A percentile compares a stretch with the other conserved stretches of the same genome.
Conservation (phyloP, 2,888 invertebrate genomes). For the Aethes cnicana region DNA sequence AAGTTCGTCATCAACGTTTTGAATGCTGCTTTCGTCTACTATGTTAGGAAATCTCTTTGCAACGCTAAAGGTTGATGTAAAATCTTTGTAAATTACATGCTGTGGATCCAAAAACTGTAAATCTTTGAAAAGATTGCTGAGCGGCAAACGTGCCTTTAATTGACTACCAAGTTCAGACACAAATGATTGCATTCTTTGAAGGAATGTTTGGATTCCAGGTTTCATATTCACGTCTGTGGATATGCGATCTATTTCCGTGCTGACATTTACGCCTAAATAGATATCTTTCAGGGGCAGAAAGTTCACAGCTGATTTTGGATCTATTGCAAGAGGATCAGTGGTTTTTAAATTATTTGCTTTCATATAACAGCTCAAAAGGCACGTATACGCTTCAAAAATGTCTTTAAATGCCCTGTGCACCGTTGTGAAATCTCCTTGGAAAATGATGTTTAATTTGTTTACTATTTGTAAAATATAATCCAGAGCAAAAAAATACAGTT, state of each 20-base stretch:
- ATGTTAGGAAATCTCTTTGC: conserved; percentile 17
- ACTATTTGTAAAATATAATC: conserved; percentile 22
- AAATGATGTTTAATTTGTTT: conserved; percentile 29
- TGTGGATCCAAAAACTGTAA: conserved; percentile 31
- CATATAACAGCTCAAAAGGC: conserved; percentile 31
- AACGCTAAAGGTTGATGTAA: conserved; percentile 14
- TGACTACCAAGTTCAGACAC: conserved; percentile 22
- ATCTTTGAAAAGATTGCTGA: conserved; percentile 25
- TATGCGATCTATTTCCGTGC: conserved; percentile 11
- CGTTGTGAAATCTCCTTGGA: conserved; percentile 23
- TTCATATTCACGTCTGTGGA: not conserved
- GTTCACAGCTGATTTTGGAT: conserved; percentile 25
- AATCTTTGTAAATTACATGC: conserved; percentile 30
- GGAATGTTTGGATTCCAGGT: conserved; percentile 21
- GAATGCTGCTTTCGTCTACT: conserved; percentile 19
- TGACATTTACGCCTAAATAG: conserved; percentile 10
- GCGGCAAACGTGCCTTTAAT: conserved; percentile 28
- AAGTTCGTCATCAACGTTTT: conserved; percentile 29
- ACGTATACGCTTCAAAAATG: conserved; percentile 15
- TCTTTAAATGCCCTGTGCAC: conserved; percentile 9
- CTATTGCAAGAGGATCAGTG: conserved; percentile 20
- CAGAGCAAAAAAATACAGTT: conserved; percentile 6
- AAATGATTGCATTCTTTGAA: conserved; percentile 24
- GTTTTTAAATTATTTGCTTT: conserved; percentile 30
- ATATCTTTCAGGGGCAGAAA: not conserved